phyloP scores from a whole-genome alignment of 2,113 vertebrate genomes.

The Cyphomyrus plagiostoma region DNA sequence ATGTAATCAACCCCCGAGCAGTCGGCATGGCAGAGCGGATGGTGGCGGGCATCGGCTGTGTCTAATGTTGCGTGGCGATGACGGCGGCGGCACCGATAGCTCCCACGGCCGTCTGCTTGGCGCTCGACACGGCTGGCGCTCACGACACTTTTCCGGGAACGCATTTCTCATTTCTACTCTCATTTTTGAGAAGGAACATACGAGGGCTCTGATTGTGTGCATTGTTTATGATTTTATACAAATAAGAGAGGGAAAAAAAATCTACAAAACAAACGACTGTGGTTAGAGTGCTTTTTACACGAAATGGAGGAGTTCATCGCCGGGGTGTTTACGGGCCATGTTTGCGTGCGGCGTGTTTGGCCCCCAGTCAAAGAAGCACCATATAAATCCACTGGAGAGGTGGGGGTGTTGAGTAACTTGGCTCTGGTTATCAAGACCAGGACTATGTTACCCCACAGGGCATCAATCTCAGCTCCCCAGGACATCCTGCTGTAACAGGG shows the following conservation, averaged over 20 bases:
- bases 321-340: background rate
- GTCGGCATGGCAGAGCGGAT: background rate
- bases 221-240: background rate
- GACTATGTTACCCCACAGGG: background rate
- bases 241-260: background rate
- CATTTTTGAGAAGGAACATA: conserved; percentile 39
- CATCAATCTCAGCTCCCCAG: background rate
- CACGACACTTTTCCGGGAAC: conserved; percentile 31
- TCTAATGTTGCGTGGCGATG: conserved; percentile 54
- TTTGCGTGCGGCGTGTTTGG: background rate
- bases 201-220: background rate
- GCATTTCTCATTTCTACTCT: conserved; percentile 30
- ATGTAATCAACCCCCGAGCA: conserved; percentile 36
- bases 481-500: conserved; percentile 6
- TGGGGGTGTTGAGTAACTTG: background rate
- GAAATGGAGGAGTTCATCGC: background rate
- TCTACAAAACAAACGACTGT: background rate
- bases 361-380: background rate
- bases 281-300: background rate
- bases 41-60: conserved; percentile 40
- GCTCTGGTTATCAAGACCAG: background rate
- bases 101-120: conserved; percentile 26
- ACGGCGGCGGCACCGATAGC: conserved; percentile 47
- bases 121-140: conserved; percentile 11
- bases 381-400: background rate